Evolutionary conservation across 2,797 vertebrate genomes (phyloP), one percentile per base, ranked within the genome.

Genomic region (Gadopsis marmoratus): DNA sequence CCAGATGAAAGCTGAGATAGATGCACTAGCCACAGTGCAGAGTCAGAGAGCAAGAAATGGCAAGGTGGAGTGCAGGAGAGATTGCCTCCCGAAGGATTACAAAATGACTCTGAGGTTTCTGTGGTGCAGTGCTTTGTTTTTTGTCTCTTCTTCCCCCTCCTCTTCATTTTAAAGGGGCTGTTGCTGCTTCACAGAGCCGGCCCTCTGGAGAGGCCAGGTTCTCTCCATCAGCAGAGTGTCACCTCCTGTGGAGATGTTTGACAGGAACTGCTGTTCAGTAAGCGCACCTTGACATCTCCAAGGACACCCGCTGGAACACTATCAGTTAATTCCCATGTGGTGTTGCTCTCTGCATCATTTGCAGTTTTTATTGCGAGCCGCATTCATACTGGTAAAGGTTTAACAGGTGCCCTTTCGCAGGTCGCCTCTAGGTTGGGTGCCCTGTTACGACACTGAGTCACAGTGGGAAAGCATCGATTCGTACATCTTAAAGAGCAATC

Each of bases 201-300:
- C 23, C 39, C 72, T 78, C 79, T 4, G 31, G 74, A 60, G 86
- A 76, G 74, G 63, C 66, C 35, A 72, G 66, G 79, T 70, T 76
- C 48, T 84, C 81, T 79, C 84, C 68, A 75, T 89, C 83, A 86
- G 84, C 73, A 37, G 26, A 47, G 66, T 71, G 74, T 77, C 75
- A 45, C 84, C 84, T 74, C 89, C 85, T 45, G 75, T 66, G 29
- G 87, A 79, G 86, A 75, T 62, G 35, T 70, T 67, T 84, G 85
- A 83, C 82, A 88, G 84, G 78, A 85, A 70, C 74, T 74, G 66
- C 85, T 83, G 80, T 84, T 88, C 71, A 73, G 78, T 81, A 48
- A 66, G 58, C 19, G 21, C 79, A 73, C 75, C 74, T 75, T 76
- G 73, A 83, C 82, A 65, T 85, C 86, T 88, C 82, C 77, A 81